A percentile compares a stretch with the other conserved stretches of the same genome.
These are phyloP conservation scores for Pseudochirops corinnae DNA, from an alignment of 2,797 vertebrate species.

Conservation along the genomic window DNA sequence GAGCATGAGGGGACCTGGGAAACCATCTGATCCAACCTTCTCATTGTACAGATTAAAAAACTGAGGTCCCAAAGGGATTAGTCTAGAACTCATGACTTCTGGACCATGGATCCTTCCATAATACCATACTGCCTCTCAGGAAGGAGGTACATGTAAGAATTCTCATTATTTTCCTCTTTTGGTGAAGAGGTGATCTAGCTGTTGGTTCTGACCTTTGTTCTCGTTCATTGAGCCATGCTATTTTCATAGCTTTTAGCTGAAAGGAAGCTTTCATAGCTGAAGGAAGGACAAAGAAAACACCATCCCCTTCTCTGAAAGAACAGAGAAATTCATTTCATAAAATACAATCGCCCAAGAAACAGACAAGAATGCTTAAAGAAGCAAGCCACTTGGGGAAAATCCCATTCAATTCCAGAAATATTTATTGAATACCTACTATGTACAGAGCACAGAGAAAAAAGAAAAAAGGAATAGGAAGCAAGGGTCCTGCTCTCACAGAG, in stretches of 20 bases:
- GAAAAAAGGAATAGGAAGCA: neutral
- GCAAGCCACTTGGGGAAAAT: neutral
- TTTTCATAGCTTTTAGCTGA: neutral
- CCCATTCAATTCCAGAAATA: neutral
- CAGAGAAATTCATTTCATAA: neutral
- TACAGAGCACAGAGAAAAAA: neutral
- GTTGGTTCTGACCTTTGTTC: neutral
- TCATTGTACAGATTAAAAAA: neutral
- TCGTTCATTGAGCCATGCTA: neutral
- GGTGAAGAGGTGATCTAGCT: neutral
- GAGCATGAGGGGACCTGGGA: neutral
- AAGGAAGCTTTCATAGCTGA: neutral
- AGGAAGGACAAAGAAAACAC: neutral
- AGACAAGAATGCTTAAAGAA: neutral
- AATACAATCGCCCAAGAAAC: neutral
- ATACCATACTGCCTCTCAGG: neutral
- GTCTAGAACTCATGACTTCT: neutral
- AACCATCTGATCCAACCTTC: neutral
- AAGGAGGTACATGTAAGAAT: neutral
- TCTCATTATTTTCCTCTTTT: neutral
- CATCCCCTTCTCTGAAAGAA: neutral
- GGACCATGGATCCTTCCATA: neutral
- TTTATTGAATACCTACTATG: neutral
- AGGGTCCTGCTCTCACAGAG: neutral
- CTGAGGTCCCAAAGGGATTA: neutral